phyloP scores from a whole-genome alignment of 2,797 vertebrate genomes.

The Clarias platycephalus region DNA sequence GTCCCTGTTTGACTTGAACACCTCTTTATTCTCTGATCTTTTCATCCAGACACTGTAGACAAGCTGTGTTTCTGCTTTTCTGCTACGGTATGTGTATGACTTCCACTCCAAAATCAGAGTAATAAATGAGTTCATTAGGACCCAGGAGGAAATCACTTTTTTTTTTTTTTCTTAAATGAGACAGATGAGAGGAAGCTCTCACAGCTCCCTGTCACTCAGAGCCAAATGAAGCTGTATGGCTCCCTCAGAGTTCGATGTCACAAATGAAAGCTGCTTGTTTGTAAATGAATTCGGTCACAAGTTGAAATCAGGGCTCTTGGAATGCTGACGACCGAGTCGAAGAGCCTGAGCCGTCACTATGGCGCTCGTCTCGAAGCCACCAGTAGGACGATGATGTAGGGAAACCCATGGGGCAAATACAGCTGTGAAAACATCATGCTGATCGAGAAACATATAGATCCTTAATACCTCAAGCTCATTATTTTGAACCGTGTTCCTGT shows the following conservation, averaged over 20 bases:
- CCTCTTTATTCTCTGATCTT: neutral
- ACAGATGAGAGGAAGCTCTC: neutral
- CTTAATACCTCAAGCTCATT: neutral
- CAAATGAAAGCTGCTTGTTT: neutral
- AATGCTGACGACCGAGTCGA: too few relatives aligned
- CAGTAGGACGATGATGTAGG: neutral
- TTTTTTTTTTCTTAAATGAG: neutral
- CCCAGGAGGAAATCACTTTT: neutral
- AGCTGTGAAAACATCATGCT: neutral
- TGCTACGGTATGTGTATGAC: neutral
- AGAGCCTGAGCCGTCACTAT: neutral
- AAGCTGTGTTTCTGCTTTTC: neutral
- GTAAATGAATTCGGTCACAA: neutral
- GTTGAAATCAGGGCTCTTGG: neutral
- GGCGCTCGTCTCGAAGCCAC: neutral
- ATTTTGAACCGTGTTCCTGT: neutral
- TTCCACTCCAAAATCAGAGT: slow-evolving; percentile 14
- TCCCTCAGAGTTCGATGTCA: neutral
- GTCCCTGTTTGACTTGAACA: too few relatives aligned
- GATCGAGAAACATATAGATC: neutral
- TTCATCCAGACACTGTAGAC: neutral
- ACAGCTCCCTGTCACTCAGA: slow-evolving; percentile 3
- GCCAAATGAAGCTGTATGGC: neutral
- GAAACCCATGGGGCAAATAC: neutral
- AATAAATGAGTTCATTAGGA: neutral